phyloP scores from a whole-genome alignment of 2,797 vertebrate genomes.

The Silurus aristotelis region DNA sequence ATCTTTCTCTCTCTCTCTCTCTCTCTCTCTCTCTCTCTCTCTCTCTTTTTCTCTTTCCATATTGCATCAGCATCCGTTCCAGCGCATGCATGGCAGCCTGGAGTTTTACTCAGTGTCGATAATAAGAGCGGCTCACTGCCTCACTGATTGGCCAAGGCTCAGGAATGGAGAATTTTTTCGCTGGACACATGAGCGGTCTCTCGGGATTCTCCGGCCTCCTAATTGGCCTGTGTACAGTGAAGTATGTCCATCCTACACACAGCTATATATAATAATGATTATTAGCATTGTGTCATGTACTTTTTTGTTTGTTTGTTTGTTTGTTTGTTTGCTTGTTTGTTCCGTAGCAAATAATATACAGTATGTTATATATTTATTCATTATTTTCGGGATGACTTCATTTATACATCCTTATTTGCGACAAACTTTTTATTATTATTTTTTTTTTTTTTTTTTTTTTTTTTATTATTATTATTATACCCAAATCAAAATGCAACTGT shows the following conservation, averaged over 20 bases:
- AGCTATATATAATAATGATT: slow-evolving; percentile 50
- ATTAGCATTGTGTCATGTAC: slow-evolving; percentile 34
- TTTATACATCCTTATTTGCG: neutral
- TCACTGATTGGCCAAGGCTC: slow-evolving; percentile 49
- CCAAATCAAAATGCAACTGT: neutral
- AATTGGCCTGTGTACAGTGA: slow-evolving; percentile 58
- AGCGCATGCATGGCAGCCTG: slow-evolving; percentile 50
- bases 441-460: no score
- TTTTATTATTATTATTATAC: neutral
- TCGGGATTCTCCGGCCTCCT: slow-evolving; percentile 53
- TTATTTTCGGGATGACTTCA: neutral
- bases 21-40: slow-evolving; percentile 33
- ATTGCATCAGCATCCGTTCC: slow-evolving; percentile 54
- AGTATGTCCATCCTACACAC: slow-evolving; percentile 56
- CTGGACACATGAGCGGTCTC: slow-evolving; percentile 57
- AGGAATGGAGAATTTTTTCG: slow-evolving; percentile 54
- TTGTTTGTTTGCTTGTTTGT: slow-evolving; percentile 10
- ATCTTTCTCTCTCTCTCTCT: slow-evolving; percentile 40
- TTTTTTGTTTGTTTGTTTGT: neutral
- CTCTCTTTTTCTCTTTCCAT: slow-evolving; percentile 28
- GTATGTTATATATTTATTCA: neutral
- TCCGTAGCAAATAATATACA: neutral
- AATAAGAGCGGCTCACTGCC: slow-evolving; percentile 46
- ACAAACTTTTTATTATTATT: neutral
- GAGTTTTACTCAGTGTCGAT: slow-evolving; percentile 51